Percentiles rank a stretch among this genome's conserved stretches.
phyloP scores from a whole-genome alignment of 2,113 vertebrate genomes.

The Myiopsitta monachus region DNA sequence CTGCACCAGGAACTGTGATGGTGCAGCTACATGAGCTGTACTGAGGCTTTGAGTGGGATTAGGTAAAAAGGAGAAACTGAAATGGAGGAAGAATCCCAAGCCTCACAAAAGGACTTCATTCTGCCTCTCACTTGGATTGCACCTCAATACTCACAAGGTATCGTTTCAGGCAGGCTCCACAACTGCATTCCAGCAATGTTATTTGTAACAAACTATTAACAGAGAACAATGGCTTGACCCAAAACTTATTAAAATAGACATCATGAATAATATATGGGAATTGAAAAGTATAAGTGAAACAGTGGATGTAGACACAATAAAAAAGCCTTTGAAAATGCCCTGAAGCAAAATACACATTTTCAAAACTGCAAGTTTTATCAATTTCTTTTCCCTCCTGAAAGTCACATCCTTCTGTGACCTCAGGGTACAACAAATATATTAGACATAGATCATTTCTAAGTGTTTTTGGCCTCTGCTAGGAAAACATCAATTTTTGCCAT shows the following conservation, averaged over 20 bases:
- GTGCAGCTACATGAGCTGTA: background rate
- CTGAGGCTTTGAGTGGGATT: background rate
- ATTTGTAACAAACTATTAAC: background rate
- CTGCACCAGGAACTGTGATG: background rate
- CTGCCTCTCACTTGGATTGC: background rate
- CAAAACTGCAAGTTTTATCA: slow-evolving; percentile 52
- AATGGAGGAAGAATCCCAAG: background rate
- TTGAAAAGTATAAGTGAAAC: slow-evolving; percentile 51
- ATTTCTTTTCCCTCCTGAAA: slow-evolving; percentile 21
- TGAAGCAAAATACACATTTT: slow-evolving; percentile 70
- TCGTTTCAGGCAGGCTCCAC: background rate
- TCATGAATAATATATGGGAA: slow-evolving; percentile 70
- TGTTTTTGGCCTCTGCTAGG: slow-evolving; percentile 43
- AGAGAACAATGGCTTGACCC: slow-evolving; percentile 4
- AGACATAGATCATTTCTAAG: slow-evolving; percentile 66
- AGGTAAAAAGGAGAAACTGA: background rate
- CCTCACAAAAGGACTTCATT: background rate
- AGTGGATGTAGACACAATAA: slow-evolving; percentile 60
- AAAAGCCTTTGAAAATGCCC: slow-evolving; percentile 67
- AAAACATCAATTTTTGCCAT: slow-evolving; percentile 45
- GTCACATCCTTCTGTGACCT: slow-evolving; percentile 40
- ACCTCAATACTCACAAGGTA: background rate
- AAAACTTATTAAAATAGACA: slow-evolving; percentile 64
- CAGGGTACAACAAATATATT: slow-evolving; percentile 9
- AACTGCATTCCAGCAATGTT: background rate